phyloP scores from a whole-genome alignment of 1,140 invertebrate genomes.

The Drosophila navojoa region DNA sequence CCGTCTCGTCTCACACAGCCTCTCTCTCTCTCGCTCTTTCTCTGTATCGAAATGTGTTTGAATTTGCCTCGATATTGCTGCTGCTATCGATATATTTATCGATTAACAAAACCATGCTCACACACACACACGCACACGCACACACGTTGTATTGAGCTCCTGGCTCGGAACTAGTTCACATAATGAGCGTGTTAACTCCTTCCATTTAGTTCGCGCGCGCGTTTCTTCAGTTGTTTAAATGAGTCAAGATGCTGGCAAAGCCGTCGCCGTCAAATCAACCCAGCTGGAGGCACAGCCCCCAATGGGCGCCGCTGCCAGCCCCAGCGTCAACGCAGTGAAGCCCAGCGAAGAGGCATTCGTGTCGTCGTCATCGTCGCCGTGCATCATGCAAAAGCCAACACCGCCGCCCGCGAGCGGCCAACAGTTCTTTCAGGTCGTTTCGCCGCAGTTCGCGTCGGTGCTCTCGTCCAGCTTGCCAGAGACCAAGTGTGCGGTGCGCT shows the following conservation, averaged over 20 bases:
- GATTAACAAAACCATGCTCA: neutral
- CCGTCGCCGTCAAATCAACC: slow-evolving; percentile 32
- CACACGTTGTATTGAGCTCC: neutral
- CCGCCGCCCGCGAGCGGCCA: slow-evolving; percentile 56
- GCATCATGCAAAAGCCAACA: slow-evolving; percentile 56
- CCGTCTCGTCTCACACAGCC: neutral
- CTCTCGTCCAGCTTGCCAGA: slow-evolving; percentile 69
- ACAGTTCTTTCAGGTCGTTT: slow-evolving; percentile 73
- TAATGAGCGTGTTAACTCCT: neutral
- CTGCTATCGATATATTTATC: slow-evolving; percentile 24
- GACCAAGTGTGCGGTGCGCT: slow-evolving; percentile 63
- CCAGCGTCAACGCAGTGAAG: slow-evolving; percentile 22
- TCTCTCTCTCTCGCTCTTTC: neutral
- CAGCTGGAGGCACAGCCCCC: slow-evolving; percentile 29
- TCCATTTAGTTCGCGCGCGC: slow-evolving; percentile 38
- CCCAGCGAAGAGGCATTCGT: slow-evolving; percentile 28
- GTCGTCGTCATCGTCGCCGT: slow-evolving; percentile 27
- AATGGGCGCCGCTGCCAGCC: slow-evolving; percentile 17
- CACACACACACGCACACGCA: slow-evolving; percentile 13
- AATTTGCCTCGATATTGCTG: slow-evolving; percentile 33
- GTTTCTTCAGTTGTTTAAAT: slow-evolving; percentile 46
- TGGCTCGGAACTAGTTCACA: neutral
- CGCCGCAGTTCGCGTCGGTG: slow-evolving; percentile 76
- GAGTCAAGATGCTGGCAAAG: slow-evolving; percentile 74
- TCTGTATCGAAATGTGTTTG: slow-evolving; percentile 21